Evolutionary conservation across 2,113 vertebrate species (phyloP).

Genomic region (Bos indicus): DNA sequence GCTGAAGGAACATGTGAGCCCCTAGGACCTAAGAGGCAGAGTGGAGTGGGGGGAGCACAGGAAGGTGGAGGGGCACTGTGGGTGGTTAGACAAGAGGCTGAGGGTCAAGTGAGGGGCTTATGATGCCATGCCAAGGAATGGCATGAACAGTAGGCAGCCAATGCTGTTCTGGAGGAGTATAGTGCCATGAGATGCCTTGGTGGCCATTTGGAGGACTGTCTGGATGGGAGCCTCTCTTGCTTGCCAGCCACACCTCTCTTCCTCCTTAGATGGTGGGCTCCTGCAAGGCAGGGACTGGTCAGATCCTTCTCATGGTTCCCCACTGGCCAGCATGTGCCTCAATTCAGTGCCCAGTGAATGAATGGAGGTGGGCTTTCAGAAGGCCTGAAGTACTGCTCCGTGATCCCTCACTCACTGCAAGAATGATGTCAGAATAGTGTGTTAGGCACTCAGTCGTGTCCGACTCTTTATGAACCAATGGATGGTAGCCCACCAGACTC

Average conservation of each 20-base stretch:
- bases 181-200: background rate
- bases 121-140: background rate
- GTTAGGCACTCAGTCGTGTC: background rate
- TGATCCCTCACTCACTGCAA: background rate
- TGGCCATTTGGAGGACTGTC: background rate
- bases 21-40: background rate
- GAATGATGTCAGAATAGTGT: background rate
- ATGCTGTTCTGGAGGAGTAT: background rate
- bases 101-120: background rate
- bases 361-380: background rate
- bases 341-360: background rate
- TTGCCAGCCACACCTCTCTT: background rate
- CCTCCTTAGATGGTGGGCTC: background rate
- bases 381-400: background rate
- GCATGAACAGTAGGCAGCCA: rapidly evolving
- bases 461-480: background rate
- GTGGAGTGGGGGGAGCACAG: rapidly evolving
- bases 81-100: background rate
- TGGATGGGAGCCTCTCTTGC: background rate
- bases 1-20: background rate
- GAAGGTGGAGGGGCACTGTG: background rate
- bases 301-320: background rate
- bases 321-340: background rate
- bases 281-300: rapidly evolving
- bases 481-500: background rate